phyloP scores from a whole-genome alignment of 2,888 invertebrate species.

The Heteromurus nitidus region DNA sequence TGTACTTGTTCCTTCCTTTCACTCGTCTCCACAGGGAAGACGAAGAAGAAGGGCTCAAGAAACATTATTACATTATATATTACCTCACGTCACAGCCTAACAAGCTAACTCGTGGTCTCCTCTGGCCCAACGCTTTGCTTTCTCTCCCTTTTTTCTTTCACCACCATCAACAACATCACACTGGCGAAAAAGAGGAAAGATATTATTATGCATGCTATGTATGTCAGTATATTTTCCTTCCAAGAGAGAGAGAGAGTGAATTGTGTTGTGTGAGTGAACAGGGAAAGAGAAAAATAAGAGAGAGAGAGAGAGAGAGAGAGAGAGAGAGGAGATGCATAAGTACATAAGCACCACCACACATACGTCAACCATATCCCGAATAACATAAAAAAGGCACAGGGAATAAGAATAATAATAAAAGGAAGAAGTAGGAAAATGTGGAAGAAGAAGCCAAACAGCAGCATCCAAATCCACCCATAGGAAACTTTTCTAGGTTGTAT shows the following conservation, averaged over 20 bases:
- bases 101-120: constrained; percentile 65
- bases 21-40: constrained; percentile 55
- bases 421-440: constrained; percentile 25
- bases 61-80: constrained; percentile 66
- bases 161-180: constrained; percentile 27
- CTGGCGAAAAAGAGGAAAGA: constrained; percentile 27
- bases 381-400: constrained; percentile 44
- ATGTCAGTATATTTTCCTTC: constrained; percentile 44
- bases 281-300: too few species aligned
- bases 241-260: constrained; percentile 48
- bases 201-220: constrained; percentile 58
- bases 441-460: constrained; percentile 42
- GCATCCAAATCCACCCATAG: background rate
- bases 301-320: constrained; percentile 19
- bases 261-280: too few species aligned
- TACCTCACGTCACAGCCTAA: constrained; percentile 65
- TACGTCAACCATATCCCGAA: constrained; percentile 41
- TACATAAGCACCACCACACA: constrained; percentile 37
- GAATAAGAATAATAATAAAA: constrained; percentile 44
- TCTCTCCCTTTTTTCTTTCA: constrained; percentile 55
- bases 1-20: constrained; percentile 61
- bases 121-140: constrained; percentile 66
- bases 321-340: constrained; percentile 22
- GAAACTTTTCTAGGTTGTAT: too few species aligned
- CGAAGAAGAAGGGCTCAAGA: constrained; percentile 50